These are phyloP conservation scores for Hyalella azteca DNA, from an alignment of 2,888 invertebrate genomes.

Conservation along the genomic window DNA sequence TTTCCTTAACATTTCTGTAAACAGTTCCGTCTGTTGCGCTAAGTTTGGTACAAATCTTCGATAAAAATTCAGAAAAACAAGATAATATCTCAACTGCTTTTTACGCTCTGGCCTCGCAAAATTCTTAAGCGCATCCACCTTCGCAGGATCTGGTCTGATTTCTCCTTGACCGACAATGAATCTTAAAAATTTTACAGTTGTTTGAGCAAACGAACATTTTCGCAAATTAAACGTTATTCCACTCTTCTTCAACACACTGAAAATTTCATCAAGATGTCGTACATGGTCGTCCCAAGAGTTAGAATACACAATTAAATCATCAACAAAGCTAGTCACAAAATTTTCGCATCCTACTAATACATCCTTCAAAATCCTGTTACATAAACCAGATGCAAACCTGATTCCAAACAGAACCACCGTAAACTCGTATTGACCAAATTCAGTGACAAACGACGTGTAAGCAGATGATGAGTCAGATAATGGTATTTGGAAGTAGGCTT, in stretches of 20 bases:
- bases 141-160: neutral
- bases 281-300: neutral
- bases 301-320: neutral
- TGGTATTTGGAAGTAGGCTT: neutral
- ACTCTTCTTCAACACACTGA: neutral
- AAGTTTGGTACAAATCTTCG: no score
- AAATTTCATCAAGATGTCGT: neutral
- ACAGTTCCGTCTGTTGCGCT: neutral
- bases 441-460: neutral
- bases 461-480: neutral
- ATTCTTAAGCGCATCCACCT: neutral
- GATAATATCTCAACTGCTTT: neutral
- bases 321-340: neutral
- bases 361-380: neutral
- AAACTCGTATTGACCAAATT: constrained; percentile 4
- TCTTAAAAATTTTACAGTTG: neutral
- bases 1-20: neutral
- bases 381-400: neutral
- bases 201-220: no score
- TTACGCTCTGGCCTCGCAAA: neutral
- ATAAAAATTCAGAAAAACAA: no score
- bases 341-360: neutral
- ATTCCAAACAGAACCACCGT: neutral
- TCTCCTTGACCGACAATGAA: neutral
- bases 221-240: neutral